Base-by-base conservation (phyloP, 1,140 invertebrate genomes). In the Apolygus lucorum region DNA sequence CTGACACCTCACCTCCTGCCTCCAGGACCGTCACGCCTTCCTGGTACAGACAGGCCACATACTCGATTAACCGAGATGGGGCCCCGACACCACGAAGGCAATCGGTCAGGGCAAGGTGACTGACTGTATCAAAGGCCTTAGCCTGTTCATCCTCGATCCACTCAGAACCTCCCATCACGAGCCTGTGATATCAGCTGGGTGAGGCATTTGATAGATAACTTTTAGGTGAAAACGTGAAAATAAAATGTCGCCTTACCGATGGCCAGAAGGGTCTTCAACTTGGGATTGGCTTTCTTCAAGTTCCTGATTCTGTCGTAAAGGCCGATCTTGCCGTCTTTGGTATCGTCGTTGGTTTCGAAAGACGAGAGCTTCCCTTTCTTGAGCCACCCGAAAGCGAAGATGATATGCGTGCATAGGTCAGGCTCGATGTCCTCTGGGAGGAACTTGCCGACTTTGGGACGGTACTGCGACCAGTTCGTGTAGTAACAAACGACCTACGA, bases 401-500 rank as follows among this genome's bases (percentile, higher is more conserved):
- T 93, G 74, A 98, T 84, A 80, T 98, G 95, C 0, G 95, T 98
- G 79, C 96, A 98, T 2, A 98, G 84, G 79, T 95, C 90, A 1
- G 95, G 92, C 68, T 95, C 89, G 71, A 98, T 96, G 78, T 98
- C 93, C 82, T 98, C 95, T 0, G 96, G 95, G 29, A 87, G 77
- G 80, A 95, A 98, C 81, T 97, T 97, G 28, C 93, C 95, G 68
- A 91, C 82, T 78, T 96, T 96, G 0, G 89, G 88, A 67, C 95
- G 83, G 77, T 98, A 98, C 77, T 98, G 95, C 0, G 95, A 95
- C 95, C 95, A 98, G 81, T 98, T 97, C 22, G 93, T 96, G 80
- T 96, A 97, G 78, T 97, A 98, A 77, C 95, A 97, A 1, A 96
- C 93, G 68, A 95, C 82, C 85, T 91, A 81, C 42, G 78, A 78